Evolutionary conservation across 2,888 invertebrate genomes (phyloP), one percentile per base, ranked within the genome.

Genomic region (Spodoptera picta): DNA sequence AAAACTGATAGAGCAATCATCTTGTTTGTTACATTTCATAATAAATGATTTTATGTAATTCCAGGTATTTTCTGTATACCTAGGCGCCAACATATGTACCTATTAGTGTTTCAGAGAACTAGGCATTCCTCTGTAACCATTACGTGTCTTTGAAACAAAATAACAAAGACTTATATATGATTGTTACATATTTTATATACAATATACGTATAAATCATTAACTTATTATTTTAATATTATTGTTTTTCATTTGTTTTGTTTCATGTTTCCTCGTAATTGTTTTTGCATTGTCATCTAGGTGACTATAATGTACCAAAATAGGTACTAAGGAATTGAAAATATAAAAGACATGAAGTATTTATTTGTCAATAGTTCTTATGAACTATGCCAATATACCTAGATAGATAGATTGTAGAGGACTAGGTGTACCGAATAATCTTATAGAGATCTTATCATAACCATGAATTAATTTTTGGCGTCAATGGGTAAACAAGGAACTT

Each of bases 31-130:
- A 36, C 6, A 36, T 36, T 36, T 36, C 24, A 14, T 62, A 14
- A 0, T 64, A 47, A 36, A 46, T 66, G 53, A 64, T 6, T 54
- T 48, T n/a, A 0, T 36, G 14, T 11, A n/a, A 24, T 75, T 69
- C 75, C 23, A 44, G 58, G 75, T 77, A 77, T 47, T 57, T 23
- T 31, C 10, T 19, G 27, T 24, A 51, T 57, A 51, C n/a, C 52
- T 47, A 55, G 23, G 54, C 50, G 77, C 77, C 63, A n/a, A 31
- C 1, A 50, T 69, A 73, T 65, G 61, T 45, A 53, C 65, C 66
- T 75, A 62, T 66, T 27, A 27, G 31, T 36, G 9, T 36, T 36
- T 9, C 31, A 36, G 31, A 6, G 31, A 36, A 36, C 31, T 36
- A 77, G 78, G 75, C 66, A 74, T 44, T n/a, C 54, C 50, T 52